These are phyloP conservation scores for Otis tarda DNA, from an alignment of 2,113 vertebrate genomes.

Conservation along the genomic window DNA sequence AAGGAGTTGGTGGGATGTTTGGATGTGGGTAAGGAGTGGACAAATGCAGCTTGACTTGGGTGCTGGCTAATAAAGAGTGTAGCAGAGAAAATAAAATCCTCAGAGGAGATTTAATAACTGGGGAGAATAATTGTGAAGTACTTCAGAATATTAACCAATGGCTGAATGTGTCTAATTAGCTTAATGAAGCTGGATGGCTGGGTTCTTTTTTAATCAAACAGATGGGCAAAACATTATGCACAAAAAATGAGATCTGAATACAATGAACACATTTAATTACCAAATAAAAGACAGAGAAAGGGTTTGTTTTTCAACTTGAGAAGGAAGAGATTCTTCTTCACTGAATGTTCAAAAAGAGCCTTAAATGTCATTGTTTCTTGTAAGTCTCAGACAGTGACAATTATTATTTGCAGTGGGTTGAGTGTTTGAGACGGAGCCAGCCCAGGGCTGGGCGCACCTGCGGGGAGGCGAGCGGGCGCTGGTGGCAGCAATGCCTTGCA, in stretches of 20 bases:
- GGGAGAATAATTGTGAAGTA: conserved; percentile 42
- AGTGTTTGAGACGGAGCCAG: background rate
- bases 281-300: conserved; percentile 10
- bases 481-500: background rate
- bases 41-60: background rate
- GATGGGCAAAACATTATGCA: conserved; percentile 47
- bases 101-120: conserved; percentile 38
- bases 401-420: background rate
- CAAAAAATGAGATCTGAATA: conserved; percentile 44
- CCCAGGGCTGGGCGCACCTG: background rate
- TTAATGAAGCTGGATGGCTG: conserved; percentile 43
- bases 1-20: background rate
- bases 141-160: conserved; percentile 57
- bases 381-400: background rate
- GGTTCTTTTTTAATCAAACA: conserved; percentile 55
- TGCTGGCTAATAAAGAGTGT: background rate
- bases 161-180: conserved; percentile 33
- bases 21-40: background rate
- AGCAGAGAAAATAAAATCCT: background rate
- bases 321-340: background rate
- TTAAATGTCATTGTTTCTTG: background rate
- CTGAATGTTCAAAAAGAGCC: background rate
- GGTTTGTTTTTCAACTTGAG: conserved; percentile 51
- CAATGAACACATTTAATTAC: conserved; percentile 36
- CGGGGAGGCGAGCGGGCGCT: fast-evolving